Conservation (phyloP, 2,113 vertebrate genomes). For the rat (Rattus norvegicus) region DNA sequence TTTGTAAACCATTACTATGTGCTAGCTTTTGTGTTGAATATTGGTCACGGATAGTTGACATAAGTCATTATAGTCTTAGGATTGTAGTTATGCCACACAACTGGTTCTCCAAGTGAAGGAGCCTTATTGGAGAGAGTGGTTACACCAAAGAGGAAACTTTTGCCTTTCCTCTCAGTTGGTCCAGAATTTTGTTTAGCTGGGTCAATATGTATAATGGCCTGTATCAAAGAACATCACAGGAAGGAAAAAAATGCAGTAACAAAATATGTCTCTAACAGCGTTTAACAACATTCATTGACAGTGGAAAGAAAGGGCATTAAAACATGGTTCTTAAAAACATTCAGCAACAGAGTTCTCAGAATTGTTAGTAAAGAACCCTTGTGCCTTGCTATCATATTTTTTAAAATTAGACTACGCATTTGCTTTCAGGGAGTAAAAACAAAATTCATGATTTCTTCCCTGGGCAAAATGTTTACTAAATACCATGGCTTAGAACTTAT, state of each 20-base stretch:
- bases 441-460: conserved; percentile 46
- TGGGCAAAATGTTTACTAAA: conserved; percentile 25
- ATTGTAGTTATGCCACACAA: not conserved
- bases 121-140: not conserved
- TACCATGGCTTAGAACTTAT: conserved; percentile 26
- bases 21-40: not conserved
- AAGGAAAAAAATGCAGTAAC: not conserved
- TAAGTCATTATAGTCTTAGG: not conserved
- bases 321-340: not conserved
- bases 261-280: not conserved
- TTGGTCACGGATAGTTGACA: not conserved
- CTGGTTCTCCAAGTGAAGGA: not conserved
- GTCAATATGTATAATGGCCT: not conserved
- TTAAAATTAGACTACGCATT: not conserved
- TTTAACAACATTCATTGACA: not conserved
- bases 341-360: not conserved
- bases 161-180: not conserved
- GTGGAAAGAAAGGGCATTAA: not conserved
- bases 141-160: not conserved
- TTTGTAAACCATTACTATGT: not conserved
- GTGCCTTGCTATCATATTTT: not conserved
- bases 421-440: conserved; percentile 40
- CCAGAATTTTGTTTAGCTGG: not conserved
- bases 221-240: too few relatives aligned
- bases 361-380: not conserved